phyloP scores from a whole-genome alignment of 2,113 vertebrate genomes.

The Stictonetta naevosa region DNA sequence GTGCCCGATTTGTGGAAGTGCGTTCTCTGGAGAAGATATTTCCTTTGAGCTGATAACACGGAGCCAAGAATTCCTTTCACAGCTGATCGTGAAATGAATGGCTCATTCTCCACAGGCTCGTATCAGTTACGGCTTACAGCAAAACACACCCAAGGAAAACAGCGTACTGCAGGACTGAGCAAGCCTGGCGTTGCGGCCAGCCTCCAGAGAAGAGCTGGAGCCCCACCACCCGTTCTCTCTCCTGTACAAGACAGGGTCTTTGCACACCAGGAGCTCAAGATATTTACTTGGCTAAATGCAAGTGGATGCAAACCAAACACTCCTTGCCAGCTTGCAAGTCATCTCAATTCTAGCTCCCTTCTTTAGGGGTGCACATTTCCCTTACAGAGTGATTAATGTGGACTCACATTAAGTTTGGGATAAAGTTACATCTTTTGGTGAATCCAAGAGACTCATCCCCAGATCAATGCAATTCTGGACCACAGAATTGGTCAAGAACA shows the following conservation, averaged over 20 bases:
- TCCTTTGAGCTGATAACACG: background rate
- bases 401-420: background rate
- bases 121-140: background rate
- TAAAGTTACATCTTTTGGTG: background rate
- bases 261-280: background rate
- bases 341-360: background rate
- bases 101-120: background rate
- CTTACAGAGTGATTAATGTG: background rate
- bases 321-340: background rate
- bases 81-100: background rate
- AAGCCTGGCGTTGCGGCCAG: background rate
- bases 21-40: background rate
- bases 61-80: slow-evolving; percentile 26
- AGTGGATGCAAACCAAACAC: background rate
- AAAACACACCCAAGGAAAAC: background rate
- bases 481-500: background rate
- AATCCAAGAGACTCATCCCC: background rate
- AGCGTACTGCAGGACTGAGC: background rate
- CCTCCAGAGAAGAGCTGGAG: background rate
- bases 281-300: background rate
- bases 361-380: background rate
- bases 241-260: background rate
- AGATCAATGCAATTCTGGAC: background rate
- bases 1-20: background rate
- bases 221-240: background rate